Evolutionary conservation across 2,113 vertebrate species (phyloP), one percentile per base, ranked within the genome.

Genomic region (Riparia riparia): DNA sequence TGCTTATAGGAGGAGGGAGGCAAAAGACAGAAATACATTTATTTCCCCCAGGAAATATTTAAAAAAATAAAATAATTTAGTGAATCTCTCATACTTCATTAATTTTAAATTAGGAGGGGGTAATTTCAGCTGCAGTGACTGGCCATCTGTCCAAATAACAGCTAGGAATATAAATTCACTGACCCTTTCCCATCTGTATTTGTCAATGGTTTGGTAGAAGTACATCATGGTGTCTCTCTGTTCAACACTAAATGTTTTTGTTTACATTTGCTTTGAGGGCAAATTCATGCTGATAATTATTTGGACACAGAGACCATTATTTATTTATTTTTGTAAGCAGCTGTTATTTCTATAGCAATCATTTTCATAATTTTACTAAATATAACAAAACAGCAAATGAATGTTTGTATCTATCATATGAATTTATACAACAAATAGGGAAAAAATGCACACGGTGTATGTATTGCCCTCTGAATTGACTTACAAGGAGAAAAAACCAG

Each of bases 121-220:
- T 61, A 14, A 21, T 86, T 95, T 94, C 31, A 80, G 86, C 74
- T 89, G 54, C 47, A 57, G 53, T 57, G 22, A 63, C 56, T 95
- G 64, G 19, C 93, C 94, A 96, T 97, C 95, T 96, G 94, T 96
- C 93, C 82, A 93, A 95, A 81, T 54, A 95, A 72, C 51, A 88
- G 31, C 56, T 34, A 87, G 32, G 60, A 95, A 92, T 91, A 76
- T 76, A 91, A 96, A 86, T 68, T 39, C 51, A 61, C 18, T 96
- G 95, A 92, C 77, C 80, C 49, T 78, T 86, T 89, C 64, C 82
- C 74, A 77, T 92, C 66, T 92, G 85, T 92, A 93, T 94, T 97
- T 95, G 25, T 84, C 87, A 91, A 2, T 92, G 56, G 47, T 85
- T 92, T 93, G 72, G 22, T 37, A 77, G 60, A 89, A 93, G 29